These are phyloP conservation scores for Cnemophilus loriae DNA, from an alignment of 2,113 vertebrate species.

Conservation along the genomic window DNA sequence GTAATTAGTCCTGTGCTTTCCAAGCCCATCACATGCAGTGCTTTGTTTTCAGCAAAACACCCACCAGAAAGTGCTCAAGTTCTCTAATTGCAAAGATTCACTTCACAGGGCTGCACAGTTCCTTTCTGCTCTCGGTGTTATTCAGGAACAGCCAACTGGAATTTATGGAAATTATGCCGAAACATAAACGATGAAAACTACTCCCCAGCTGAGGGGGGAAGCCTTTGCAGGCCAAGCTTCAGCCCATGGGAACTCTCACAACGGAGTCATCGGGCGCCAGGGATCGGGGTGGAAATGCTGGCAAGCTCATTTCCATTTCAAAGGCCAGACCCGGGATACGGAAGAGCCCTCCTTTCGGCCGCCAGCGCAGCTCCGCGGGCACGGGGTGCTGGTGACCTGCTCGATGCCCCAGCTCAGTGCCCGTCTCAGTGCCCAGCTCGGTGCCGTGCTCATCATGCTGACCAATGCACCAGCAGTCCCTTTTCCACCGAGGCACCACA, in stretches of 20 bases:
- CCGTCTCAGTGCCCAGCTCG: not conserved
- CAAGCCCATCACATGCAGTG: not conserved
- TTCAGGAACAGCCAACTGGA: conserved; percentile 68
- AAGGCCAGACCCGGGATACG: not conserved
- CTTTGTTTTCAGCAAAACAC: conserved; percentile 2
- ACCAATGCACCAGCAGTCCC: rapidly evolving
- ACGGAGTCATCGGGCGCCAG: not conserved
- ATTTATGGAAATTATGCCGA: conserved; percentile 46
- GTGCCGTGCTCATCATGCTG: rapidly evolving
- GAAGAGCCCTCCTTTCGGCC: not conserved
- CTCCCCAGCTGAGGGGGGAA: conserved; percentile 39
- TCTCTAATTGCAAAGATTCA: conserved; percentile 41
- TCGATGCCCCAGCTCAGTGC: rapidly evolving
- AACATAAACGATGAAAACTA: conserved; percentile 12
- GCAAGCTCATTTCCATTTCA: not conserved
- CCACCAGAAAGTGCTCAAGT: conserved; percentile 41
- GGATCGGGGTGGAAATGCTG: not conserved
- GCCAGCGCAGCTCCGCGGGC: rapidly evolving
- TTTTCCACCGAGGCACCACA: not conserved
- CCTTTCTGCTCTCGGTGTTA: conserved; percentile 58
- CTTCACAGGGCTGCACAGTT: conserved; percentile 26
- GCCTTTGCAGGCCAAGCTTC: conserved; percentile 31
- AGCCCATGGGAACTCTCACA: conserved; percentile 39
- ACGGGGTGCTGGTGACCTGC: rapidly evolving
- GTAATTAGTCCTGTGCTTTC: not conserved